Evolutionary conservation across 2,797 vertebrate genomes (phyloP), one percentile per base, ranked within the genome.

Genomic region (Spondyliosoma cantharus): DNA sequence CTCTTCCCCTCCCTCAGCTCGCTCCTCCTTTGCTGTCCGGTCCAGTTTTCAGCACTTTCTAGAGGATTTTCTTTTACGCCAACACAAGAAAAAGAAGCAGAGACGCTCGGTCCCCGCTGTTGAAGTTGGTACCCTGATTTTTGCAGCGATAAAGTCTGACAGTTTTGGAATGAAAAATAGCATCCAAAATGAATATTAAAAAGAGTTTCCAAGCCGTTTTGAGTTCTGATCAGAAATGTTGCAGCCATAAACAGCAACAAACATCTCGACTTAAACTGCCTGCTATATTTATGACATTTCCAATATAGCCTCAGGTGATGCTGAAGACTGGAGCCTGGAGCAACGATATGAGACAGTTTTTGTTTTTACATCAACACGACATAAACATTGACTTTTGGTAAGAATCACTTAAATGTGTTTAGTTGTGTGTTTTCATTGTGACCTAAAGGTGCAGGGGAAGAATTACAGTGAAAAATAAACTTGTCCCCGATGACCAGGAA

Each of bases 21-120:
- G 59, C 59, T 57, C 85, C 71, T 78, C 64, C 52, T 56, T 58
- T 65, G 69, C 62, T 64, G 52, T 58, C 59, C 29, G 42, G 14
- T 61, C 24, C 29, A 42, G 16, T 59, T 68, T 62, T 66, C 67
- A 62, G 45, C 27, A 52, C 54, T 58, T 63, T 71, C 42, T 27
- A 22, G 32, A 72, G 22, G 25, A 17, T 50, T 70, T 78, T 71
- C 60, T 58, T 58, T 61, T 17, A 54, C 24, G 64, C 6, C 22
- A 13, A 19, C 25, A 60, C 69, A 42, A 74, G 29, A 67, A 63
- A 22, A 22, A 71, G 19, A 68, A 74, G 59, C 46, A 63, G 74
- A 68, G 4, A 63, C 1, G 19, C 9, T 60, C 13, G 7, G 52
- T 58, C 29, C 24, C 42, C 45, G 42, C 25, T 59, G 3, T 12